Evolutionary conservation across 1,140 invertebrate genomes (phyloP).

Genomic region (Dinoponera quadriceps): DNA sequence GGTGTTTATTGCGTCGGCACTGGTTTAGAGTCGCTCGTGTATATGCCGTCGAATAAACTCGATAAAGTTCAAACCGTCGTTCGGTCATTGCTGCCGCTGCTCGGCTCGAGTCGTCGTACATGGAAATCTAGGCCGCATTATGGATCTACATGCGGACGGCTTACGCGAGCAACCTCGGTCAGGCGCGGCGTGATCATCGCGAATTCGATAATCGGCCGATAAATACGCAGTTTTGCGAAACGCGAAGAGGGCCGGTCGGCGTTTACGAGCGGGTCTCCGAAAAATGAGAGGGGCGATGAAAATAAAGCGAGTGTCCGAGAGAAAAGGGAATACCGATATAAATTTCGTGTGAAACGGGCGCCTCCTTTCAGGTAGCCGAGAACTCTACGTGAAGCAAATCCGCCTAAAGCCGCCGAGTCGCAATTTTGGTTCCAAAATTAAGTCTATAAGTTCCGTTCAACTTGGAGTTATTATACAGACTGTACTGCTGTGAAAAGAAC

Average conservation of each 20-base stretch:
- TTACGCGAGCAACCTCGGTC: slow-evolving; percentile 63
- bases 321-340: too few species aligned
- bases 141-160: slow-evolving; percentile 80
- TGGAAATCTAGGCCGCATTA: slow-evolving; percentile 80
- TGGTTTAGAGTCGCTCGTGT: slow-evolving; percentile 59
- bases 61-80: slow-evolving; percentile 74
- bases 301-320: too few species aligned
- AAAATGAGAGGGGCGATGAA: too few species aligned
- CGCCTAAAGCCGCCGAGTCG: too few species aligned
- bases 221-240: background rate
- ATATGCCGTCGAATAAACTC: slow-evolving; percentile 71
- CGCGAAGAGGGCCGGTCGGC: background rate
- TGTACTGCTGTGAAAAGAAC: too few species aligned
- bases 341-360: too few species aligned
- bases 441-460: too few species aligned
- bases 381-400: too few species aligned
- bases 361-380: too few species aligned
- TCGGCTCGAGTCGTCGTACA: slow-evolving; percentile 59
- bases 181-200: slow-evolving; percentile 34
- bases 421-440: too few species aligned
- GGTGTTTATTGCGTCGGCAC: slow-evolving; percentile 53
- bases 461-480: too few species aligned
- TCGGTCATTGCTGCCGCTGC: slow-evolving; percentile 69
- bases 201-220: slow-evolving; percentile 26
- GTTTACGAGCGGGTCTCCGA: too few species aligned